Evolutionary conservation across 2,797 vertebrate species (phyloP), one percentile per base, ranked within the genome.

Genomic region (Coreius guichenoti): DNA sequence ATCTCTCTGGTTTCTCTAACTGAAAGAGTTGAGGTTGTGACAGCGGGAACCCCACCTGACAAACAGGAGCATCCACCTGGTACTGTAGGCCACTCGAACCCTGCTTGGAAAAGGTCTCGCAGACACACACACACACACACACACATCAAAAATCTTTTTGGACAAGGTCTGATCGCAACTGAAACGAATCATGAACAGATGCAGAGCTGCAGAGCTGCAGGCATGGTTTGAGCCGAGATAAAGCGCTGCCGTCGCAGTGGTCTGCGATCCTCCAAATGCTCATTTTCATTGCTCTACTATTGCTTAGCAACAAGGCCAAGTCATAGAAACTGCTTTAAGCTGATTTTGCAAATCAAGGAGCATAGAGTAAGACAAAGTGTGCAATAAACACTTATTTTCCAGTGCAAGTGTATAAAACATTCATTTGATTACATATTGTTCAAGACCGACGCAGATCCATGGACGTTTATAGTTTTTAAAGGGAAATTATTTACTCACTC

Each of bases 11-110:
- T 93, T 80, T 89, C 93, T 92, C 91, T 94, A 96, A 95, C 95
- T 94, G 95, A 95, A 95, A 94, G 87, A 72, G 87, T 91, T 93
- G 95, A 92, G 94, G 95, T 95, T 89, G 86, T 61, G 90, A 89
- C 51, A 78, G 36, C 39, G 86, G 85, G 87, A 86, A 84, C 67
- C 83, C 81, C 87, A 88, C 89, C 88, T 90, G 87, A 69, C 80
- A 86, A 85, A 87, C 69, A 65, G 78, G 84, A 90, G 90, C 86
- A 81, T 87, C 89, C 88, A 91, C 87, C 89, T 87, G 83, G 85
- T 31, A 31, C 29, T 65, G 6, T 88, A 83, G 85, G 78, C 76
- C 82, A 88, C 88, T 79, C 56, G 43, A 82, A 80, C 69, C 11
- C 54, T 73, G 43, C 56, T 16, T 80, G 79, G 70, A 74, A 90